Conservation (phyloP, 2,797 vertebrate species). For the Phrynocephalus vlangalii region DNA sequence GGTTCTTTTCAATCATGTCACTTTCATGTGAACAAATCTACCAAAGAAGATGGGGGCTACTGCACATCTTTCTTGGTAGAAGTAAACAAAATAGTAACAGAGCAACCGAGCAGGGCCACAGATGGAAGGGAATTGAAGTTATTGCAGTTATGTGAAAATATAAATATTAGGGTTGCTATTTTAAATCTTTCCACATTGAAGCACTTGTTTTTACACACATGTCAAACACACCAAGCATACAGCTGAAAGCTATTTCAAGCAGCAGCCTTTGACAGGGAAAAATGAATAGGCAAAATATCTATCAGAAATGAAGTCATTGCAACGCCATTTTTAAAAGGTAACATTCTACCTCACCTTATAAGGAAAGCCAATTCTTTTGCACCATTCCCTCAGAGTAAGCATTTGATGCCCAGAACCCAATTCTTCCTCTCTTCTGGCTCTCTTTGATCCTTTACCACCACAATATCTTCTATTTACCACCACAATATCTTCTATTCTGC, state of each 20-base stretch:
- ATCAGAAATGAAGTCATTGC: neutral
- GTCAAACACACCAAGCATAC: neutral
- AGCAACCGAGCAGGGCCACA: too few relatives aligned
- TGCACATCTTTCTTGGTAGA: too few relatives aligned
- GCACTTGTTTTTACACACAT: too few relatives aligned
- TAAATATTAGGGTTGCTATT: neutral
- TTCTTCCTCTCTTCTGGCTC: conserved; percentile 10
- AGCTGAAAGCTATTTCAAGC: neutral
- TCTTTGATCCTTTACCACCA: neutral
- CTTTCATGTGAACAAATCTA: too few relatives aligned
- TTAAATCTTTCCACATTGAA: too few relatives aligned
- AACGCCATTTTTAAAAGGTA: neutral
- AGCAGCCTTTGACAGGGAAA: neutral
- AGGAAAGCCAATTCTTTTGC: neutral
- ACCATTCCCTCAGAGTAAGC: neutral
- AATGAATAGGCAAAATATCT: neutral
- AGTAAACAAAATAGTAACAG: too few relatives aligned
- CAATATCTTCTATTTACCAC: neutral
- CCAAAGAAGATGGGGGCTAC: too few relatives aligned
- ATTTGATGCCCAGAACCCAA: conserved; percentile 6
- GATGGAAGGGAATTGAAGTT: neutral
- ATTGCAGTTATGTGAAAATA: neutral
- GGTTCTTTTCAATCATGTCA: too few relatives aligned
- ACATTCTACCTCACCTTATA: neutral
- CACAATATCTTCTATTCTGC: too few relatives aligned